A percentile compares a stretch with the other conserved stretches of the same genome.
These are phyloP conservation scores for Drosophila sechellia DNA, from an alignment of 1,140 invertebrate genomes.

Conservation along the genomic window DNA sequence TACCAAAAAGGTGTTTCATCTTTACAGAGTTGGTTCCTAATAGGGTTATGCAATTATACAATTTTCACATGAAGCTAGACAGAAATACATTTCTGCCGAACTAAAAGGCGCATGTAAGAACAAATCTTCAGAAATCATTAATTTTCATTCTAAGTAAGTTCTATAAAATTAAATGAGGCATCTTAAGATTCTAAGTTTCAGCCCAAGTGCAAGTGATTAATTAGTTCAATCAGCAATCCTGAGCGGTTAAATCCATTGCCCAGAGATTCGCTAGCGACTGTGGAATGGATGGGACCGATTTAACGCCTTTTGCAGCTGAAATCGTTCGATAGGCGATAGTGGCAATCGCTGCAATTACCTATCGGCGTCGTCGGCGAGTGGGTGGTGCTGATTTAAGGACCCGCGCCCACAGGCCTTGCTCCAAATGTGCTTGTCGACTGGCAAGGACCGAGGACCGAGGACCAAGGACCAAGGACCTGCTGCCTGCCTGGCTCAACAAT, in stretches of 20 bases:
- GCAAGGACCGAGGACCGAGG: not conserved
- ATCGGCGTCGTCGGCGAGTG: not conserved
- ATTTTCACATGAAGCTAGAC: too few species aligned
- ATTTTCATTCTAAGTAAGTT: too few species aligned
- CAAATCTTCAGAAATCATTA: too few species aligned
- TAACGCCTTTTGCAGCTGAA: not conserved
- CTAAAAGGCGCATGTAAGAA: too few species aligned
- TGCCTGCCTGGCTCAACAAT: slow-evolving; percentile 56
- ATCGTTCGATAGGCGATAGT: slow-evolving; percentile 9
- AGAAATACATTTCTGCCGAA: too few species aligned
- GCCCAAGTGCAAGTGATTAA: not conserved
- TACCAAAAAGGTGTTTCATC: too few species aligned
- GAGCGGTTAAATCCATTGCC: not conserved
- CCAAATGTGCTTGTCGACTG: slow-evolving; percentile 11
- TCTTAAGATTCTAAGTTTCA: too few species aligned
- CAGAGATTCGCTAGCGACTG: not conserved
- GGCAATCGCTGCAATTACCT: slow-evolving; percentile 26
- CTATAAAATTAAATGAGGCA: too few species aligned
- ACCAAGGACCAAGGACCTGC: not conserved
- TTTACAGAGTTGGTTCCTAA: too few species aligned
- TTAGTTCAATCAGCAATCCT: not conserved
- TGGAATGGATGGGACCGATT: slow-evolving; percentile 3
- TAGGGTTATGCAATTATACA: too few species aligned
- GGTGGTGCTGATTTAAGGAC: slow-evolving; percentile 19
- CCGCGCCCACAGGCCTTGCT: slow-evolving; percentile 13